A percentile compares a stretch with the other conserved stretches of the same genome.
Conservation (phyloP, 2,888 invertebrate species). For the Amiota minor region DNA sequence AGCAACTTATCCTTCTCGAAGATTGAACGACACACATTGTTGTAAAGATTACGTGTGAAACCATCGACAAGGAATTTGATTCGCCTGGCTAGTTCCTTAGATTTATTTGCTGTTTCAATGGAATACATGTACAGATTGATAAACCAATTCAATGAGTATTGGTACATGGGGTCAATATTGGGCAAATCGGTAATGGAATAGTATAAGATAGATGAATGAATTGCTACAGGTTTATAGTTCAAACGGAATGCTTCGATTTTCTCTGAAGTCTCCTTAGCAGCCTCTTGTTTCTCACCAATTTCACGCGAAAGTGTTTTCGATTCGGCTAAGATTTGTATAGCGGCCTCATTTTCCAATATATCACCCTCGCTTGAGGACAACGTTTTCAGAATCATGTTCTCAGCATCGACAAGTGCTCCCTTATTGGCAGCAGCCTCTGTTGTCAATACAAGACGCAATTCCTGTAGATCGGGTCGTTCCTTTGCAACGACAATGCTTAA, state of each 20-base stretch:
- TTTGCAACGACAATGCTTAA: constrained; percentile 90
- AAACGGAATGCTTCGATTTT: constrained; percentile 88
- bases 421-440: constrained; percentile 86
- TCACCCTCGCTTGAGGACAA: constrained; percentile 88
- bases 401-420: constrained; percentile 86
- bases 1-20: constrained; percentile 92
- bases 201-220: constrained; percentile 88
- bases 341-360: constrained; percentile 92
- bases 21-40: constrained; percentile 90
- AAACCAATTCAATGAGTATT: constrained; percentile 95
- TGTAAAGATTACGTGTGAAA: constrained; percentile 87
- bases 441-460: constrained; percentile 85
- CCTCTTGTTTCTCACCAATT: constrained; percentile 87
- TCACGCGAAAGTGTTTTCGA: constrained; percentile 87
- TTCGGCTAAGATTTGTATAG: constrained; percentile 89
- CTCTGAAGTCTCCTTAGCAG: constrained; percentile 85
- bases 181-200: constrained; percentile 91
- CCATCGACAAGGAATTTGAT: constrained; percentile 85
- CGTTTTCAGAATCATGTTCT: constrained; percentile 90
- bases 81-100: constrained; percentile 83
- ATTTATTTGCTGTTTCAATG: constrained; percentile 73
- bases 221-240: constrained; percentile 89
- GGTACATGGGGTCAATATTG: constrained; percentile 94
- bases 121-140: constrained; percentile 78
- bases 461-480: constrained; percentile 91